phyloP scores from a whole-genome alignment of 2,797 vertebrate genomes.

The Otolemur crassicaudatus region DNA sequence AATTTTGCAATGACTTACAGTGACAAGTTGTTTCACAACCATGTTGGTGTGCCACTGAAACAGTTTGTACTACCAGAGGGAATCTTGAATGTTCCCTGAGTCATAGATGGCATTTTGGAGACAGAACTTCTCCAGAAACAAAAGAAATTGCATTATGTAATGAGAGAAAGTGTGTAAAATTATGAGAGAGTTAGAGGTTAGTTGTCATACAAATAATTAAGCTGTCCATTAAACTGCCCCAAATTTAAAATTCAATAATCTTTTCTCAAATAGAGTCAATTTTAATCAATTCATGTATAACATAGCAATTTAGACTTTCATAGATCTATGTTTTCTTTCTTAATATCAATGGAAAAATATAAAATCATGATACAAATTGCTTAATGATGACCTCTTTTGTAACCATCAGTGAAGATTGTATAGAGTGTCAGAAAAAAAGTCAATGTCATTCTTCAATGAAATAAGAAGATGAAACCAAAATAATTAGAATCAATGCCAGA shows the following conservation, averaged over 20 bases:
- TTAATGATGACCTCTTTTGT: background rate
- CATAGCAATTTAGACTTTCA: background rate
- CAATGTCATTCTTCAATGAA: background rate
- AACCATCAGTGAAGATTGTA: background rate
- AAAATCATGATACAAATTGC: background rate
- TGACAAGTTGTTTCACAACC: slow-evolving; percentile 14
- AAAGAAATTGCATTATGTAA: background rate
- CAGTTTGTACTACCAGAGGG: slow-evolving; percentile 12
- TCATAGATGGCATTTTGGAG: slow-evolving; percentile 1
- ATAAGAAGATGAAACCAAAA: background rate
- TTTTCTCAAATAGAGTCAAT: background rate
- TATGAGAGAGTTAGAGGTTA: background rate
- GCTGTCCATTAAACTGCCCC: background rate
- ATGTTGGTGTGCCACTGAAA: slow-evolving; percentile 28
- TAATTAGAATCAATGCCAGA: background rate
- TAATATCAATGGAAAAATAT: slow-evolving; percentile 13
- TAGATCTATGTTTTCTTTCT: background rate
- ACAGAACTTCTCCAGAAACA: background rate
- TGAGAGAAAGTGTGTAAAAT: background rate
- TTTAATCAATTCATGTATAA: background rate
- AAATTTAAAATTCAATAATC: slow-evolving; percentile 54
- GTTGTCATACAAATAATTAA: slow-evolving; percentile 9
- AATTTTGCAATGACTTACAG: slow-evolving; percentile 55
- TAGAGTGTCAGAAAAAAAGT: background rate
- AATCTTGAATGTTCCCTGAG: background rate